Percentiles rank a stretch among this genome's conserved stretches.
Evolutionary conservation across 2,113 vertebrate species (phyloP).

Genomic region (Cinclus mexicanus): DNA sequence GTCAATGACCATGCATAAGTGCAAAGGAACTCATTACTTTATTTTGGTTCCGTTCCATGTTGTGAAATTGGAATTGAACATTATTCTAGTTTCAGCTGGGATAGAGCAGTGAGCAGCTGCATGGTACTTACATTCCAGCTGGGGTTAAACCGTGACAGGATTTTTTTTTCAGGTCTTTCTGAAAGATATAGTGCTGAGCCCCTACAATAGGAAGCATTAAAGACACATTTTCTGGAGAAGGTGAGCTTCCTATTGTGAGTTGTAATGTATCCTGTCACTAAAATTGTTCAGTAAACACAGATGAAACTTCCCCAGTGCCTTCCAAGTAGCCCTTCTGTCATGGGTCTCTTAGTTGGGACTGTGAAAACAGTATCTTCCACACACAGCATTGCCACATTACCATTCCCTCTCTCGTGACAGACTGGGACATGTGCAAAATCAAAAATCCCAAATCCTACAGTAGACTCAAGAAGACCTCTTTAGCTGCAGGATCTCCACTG

Average conservation of each 20-base stretch:
- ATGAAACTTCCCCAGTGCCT: not conserved
- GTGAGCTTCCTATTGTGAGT: not conserved
- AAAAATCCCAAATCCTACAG: not conserved
- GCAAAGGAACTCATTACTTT: not conserved
- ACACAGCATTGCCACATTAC: not conserved
- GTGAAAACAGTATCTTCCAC: not conserved
- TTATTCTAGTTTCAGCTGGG: not conserved
- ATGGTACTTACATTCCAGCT: not conserved
- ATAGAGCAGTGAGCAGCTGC: not conserved
- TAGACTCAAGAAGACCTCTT: not conserved
- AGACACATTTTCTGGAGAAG: not conserved
- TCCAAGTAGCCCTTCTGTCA: not conserved
- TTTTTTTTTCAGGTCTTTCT: not conserved
- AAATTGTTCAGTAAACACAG: not conserved
- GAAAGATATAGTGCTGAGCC: not conserved
- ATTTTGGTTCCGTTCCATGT: not conserved
- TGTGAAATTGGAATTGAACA: not conserved
- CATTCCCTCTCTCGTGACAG: not conserved
- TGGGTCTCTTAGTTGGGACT: not conserved
- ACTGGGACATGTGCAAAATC: not conserved
- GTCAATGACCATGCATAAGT: not conserved
- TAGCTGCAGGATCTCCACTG: not conserved
- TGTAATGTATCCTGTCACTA: not conserved
- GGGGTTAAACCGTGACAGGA: accelerated
- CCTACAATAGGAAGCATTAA: not conserved